phyloP scores from a whole-genome alignment of 2,888 invertebrate species.

The Harpalus rubripes region DNA sequence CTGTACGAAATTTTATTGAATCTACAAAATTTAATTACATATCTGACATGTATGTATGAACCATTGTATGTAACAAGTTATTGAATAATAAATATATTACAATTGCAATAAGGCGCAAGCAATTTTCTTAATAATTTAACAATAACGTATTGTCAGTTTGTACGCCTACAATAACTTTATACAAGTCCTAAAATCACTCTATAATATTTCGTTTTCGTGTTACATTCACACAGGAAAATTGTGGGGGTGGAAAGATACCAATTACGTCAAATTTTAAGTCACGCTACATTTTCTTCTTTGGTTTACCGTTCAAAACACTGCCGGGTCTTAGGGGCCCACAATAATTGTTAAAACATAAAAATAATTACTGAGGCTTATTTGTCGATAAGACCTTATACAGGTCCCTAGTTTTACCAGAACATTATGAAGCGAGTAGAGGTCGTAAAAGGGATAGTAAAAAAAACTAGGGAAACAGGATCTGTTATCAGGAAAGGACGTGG shows the following conservation, averaged over 20 bases:
- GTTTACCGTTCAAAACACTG: too few species aligned
- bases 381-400: too few species aligned
- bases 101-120: neutral
- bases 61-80: slow-evolving; percentile 11
- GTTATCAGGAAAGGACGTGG: too few species aligned
- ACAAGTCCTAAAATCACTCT: neutral
- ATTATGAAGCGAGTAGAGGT: too few species aligned
- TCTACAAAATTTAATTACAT: slow-evolving; percentile 50
- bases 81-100: neutral
- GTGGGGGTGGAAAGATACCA: neutral
- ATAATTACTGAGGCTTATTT: too few species aligned
- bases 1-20: slow-evolving; percentile 54
- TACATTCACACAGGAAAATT: neutral
- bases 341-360: too few species aligned
- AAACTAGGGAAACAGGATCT: too few species aligned
- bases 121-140: neutral
- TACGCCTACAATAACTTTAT: neutral
- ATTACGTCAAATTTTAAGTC: neutral
- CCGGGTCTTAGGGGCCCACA: too few species aligned
- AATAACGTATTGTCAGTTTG: neutral
- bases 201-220: slow-evolving; percentile 8
- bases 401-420: too few species aligned
- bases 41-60: slow-evolving; percentile 32
- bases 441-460: too few species aligned
- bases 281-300: too few species aligned